These are phyloP conservation scores for Pteria penguin DNA, from an alignment of 2,888 invertebrate genomes.

Conservation along the genomic window DNA sequence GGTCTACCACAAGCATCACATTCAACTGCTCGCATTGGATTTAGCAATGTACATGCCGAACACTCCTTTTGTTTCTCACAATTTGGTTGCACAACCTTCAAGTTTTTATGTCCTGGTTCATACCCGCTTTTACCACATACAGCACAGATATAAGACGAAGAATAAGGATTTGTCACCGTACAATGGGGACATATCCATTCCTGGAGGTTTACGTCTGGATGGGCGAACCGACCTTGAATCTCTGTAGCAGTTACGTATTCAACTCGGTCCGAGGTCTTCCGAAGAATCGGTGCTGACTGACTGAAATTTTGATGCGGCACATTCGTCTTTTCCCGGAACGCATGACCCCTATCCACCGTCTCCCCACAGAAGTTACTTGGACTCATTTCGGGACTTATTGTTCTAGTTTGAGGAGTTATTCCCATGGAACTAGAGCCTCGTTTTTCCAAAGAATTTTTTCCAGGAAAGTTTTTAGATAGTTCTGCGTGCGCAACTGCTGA, in stretches of 20 bases:
- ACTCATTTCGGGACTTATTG: neutral
- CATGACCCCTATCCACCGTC: too few species aligned
- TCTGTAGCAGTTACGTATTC: neutral
- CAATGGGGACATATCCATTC: slow-evolving; percentile 37
- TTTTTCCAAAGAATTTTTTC: neutral
- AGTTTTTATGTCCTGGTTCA: slow-evolving; percentile 5
- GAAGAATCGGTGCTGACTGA: slow-evolving; percentile 34
- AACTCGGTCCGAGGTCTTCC: neutral
- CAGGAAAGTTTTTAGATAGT: neutral
- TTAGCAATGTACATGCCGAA: slow-evolving; percentile 51
- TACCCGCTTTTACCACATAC: slow-evolving; percentile 39
- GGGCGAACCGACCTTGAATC: neutral
- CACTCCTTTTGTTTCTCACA: slow-evolving; percentile 36
- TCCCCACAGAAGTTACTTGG: neutral
- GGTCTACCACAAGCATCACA: slow-evolving; percentile 57
- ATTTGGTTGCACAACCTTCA: neutral
- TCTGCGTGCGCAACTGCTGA: slow-evolving; percentile 9
- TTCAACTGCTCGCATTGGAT: slow-evolving; percentile 19
- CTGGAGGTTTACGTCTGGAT: neutral
- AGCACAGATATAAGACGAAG: slow-evolving; percentile 23
- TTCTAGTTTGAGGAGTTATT: neutral
- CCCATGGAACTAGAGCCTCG: neutral
- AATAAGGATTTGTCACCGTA: slow-evolving; percentile 25
- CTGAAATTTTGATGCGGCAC: slow-evolving; percentile 20
- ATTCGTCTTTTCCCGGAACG: too few species aligned